Evolutionary conservation across 2,888 invertebrate genomes (phyloP).

Genomic region (Halictus quadricinctus): DNA sequence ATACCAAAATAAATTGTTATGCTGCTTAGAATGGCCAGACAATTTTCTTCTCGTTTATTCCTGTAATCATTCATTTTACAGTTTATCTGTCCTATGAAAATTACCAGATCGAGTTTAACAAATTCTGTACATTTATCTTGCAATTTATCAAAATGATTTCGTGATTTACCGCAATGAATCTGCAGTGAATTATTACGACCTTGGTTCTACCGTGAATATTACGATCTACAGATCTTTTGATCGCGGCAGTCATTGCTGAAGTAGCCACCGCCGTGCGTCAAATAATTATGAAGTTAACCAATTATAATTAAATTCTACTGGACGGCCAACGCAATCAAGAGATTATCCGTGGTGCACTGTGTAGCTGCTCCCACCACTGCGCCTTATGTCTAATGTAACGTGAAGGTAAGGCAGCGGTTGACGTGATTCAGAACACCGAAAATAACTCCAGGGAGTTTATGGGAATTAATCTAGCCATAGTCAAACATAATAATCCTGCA

Average conservation of each 20-base stretch:
- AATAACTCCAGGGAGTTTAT: not conserved
- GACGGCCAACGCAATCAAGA: not conserved
- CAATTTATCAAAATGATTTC: not conserved
- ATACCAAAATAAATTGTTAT: not conserved
- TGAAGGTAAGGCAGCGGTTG: not conserved
- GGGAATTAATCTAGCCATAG: not conserved
- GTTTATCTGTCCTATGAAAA: not conserved
- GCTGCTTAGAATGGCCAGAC: not conserved
- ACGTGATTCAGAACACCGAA: not conserved
- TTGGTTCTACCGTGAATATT: not conserved
- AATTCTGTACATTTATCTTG: not conserved
- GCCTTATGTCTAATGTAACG: not conserved
- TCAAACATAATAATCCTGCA: not conserved
- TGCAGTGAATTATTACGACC: not conserved
- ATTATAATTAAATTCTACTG: not conserved
- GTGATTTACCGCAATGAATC: not conserved
- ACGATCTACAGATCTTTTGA: not conserved
- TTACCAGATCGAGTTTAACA: not conserved
- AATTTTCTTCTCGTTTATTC: not conserved
- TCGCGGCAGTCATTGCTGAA: too few relatives aligned
- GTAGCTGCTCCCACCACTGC: not conserved
- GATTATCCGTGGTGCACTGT: not conserved
- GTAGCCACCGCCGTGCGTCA: not conserved
- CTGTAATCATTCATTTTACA: not conserved
- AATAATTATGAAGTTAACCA: not conserved